Conservation (phyloP, 2,113 vertebrate species). For the Chionodraco myersi region DNA sequence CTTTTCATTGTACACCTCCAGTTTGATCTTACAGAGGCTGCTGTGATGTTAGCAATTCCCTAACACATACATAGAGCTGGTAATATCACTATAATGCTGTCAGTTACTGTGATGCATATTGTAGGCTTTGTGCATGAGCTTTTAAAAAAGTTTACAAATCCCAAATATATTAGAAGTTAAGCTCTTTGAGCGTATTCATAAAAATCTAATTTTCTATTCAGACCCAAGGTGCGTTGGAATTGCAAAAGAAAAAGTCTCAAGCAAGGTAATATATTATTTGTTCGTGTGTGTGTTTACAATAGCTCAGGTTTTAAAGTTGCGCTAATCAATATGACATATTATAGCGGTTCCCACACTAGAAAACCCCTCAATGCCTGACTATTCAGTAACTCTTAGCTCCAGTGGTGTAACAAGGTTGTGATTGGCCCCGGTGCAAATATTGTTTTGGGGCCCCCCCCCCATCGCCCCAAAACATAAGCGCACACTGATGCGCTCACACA, state of each 20-base stretch:
- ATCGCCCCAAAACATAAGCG: no score
- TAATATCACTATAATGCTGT: not conserved
- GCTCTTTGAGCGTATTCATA: not conserved
- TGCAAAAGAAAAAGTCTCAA: not conserved
- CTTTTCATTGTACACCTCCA: not conserved
- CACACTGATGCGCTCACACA: no score
- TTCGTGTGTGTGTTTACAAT: not conserved
- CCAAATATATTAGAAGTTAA: not conserved
- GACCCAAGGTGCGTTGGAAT: not conserved
- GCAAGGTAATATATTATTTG: not conserved
- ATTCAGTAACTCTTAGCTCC: no score
- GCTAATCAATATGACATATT: not conserved
- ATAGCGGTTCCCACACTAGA: no score
- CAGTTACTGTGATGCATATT: not conserved
- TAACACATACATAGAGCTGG: not conserved
- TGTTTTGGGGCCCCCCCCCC: no score
- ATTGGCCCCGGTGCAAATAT: no score
- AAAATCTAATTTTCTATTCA: not conserved
- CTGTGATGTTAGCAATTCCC: not conserved
- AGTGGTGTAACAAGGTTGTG: no score
- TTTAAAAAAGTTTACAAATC: not conserved
- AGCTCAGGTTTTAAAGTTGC: not conserved
- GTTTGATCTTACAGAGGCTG: not conserved
- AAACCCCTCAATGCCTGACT: no score
- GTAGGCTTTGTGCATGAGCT: not conserved